Evolutionary conservation across 2,113 vertebrate species (phyloP).

Genomic region (Neotragus pygmaeus): DNA sequence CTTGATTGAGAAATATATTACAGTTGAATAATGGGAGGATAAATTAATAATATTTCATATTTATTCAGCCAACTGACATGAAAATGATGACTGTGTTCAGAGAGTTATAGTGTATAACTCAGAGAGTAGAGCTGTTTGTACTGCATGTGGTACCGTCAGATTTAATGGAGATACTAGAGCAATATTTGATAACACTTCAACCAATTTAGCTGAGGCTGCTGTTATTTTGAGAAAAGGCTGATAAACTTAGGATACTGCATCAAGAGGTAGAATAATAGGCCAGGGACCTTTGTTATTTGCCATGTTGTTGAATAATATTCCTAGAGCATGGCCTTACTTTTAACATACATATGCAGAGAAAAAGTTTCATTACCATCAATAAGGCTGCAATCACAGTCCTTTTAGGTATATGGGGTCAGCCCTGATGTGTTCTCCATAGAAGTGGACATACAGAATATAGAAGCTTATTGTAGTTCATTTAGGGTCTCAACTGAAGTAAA

Average conservation of each 20-base stretch:
- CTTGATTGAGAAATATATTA: background rate
- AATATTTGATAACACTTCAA: background rate
- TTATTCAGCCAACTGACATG: background rate
- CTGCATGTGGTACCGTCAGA: background rate
- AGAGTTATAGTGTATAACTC: background rate
- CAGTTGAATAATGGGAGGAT: background rate
- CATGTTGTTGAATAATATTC: background rate
- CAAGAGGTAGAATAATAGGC: background rate
- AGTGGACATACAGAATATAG: background rate
- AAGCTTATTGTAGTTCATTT: background rate
- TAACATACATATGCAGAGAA: no score
- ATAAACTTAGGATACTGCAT: background rate
- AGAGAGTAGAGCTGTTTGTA: no score
- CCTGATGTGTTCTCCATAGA: background rate
- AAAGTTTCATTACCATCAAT: background rate
- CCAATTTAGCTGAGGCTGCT: background rate
- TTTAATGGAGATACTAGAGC: background rate
- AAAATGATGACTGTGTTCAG: background rate
- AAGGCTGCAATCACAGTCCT: background rate
- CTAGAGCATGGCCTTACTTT: background rate
- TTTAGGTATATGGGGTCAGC: background rate
- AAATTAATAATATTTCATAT: background rate
- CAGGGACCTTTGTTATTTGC: background rate
- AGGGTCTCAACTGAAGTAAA: background rate
- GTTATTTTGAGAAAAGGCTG: background rate